Conservation (phyloP, 2,888 invertebrate genomes). For the Meiosimyza decipiens region DNA sequence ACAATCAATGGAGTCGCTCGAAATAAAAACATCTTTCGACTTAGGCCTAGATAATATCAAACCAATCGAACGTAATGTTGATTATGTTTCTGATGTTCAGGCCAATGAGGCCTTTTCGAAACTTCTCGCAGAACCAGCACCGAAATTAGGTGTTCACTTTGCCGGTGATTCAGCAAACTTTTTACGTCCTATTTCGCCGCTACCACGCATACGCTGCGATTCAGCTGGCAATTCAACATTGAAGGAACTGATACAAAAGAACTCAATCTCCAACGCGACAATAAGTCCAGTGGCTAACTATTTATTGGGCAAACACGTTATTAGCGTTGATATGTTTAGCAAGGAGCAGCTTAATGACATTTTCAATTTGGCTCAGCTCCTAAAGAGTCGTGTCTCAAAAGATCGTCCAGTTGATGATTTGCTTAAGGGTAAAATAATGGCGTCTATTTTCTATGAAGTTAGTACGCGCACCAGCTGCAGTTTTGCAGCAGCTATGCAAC, state of each 20-base stretch:
- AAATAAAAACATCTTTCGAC: constrained; percentile 47
- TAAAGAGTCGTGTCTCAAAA: constrained; percentile 84
- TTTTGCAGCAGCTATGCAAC: constrained; percentile 96
- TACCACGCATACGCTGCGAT: constrained; percentile 70
- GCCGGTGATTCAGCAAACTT: constrained; percentile 68
- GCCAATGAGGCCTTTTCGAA: constrained; percentile 70
- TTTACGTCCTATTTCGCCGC: constrained; percentile 69
- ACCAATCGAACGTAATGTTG: constrained; percentile 47
- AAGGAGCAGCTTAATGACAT: constrained; percentile 92
- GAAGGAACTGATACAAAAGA: constrained; percentile 67
- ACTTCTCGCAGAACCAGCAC: constrained; percentile 61
- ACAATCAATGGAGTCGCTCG: constrained; percentile 71
- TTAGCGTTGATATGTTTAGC: constrained; percentile 86
- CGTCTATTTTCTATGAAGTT: constrained; percentile 96
- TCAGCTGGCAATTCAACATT: constrained; percentile 70
- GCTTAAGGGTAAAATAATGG: constrained; percentile 92
- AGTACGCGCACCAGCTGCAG: constrained; percentile 97
- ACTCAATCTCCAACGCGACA: constrained; percentile 57
- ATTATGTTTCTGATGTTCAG: constrained; percentile 67
- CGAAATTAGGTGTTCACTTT: constrained; percentile 71
- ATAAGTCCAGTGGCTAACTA: constrained; percentile 67
- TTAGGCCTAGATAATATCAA: constrained; percentile 44
- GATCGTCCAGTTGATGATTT: constrained; percentile 87
- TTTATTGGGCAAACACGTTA: constrained; percentile 80
- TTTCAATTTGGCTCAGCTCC: constrained; percentile 92